Evolutionary conservation across 1,140 invertebrate genomes (phyloP), one percentile per base, ranked within the genome.

Genomic region (Panagrolaimus sp.): DNA sequence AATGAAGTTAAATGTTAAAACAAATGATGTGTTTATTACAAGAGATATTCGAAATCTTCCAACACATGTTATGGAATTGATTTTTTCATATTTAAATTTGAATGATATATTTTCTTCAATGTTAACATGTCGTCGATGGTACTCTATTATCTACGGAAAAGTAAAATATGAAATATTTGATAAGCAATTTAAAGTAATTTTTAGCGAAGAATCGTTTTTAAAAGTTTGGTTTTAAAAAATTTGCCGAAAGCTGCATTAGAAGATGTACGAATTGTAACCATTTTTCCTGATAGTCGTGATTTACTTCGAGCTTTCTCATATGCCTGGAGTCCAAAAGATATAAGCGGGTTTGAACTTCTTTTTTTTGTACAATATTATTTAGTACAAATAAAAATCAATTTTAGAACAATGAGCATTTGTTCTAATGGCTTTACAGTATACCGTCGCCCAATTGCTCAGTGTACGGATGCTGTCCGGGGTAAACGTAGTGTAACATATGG

Each of bases 271-370:
- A 27, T 27, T 11, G 9, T 20, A 20, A 20, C n/a, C 4, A 57
- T 57, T 57, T 57, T 57, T 5, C 20, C 51, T 25, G 20, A 27
- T 1, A 20, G 20, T 25, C 20, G 27, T 57, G 20, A 25, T 25
- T 57, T 57, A 27, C 86, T 96, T 63, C 87, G 92, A 79, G 92
- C 93, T 11, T 93, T 90, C 84, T 91, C 90, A 84, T 91, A 96
- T 86, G 90, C 93, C 1, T 97, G 93, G 94, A 96, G 92, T 85
- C 91, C 92, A 2, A 90, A 92, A 83, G 93, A 97, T 83, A 95
- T 93, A 83, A 96, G 93, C 16, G 88, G 86, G 90, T 96, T 83
- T 96, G 92, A 57, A 1, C n/a, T n/a, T n/a, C n/a, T n/a, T n/a
- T n/a, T n/a, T n/a, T 13, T 25, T 57, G 4, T 2, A 57, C 11